Conservation (phyloP, 2,888 invertebrate species). For the Theodoxus fluviatilis region DNA sequence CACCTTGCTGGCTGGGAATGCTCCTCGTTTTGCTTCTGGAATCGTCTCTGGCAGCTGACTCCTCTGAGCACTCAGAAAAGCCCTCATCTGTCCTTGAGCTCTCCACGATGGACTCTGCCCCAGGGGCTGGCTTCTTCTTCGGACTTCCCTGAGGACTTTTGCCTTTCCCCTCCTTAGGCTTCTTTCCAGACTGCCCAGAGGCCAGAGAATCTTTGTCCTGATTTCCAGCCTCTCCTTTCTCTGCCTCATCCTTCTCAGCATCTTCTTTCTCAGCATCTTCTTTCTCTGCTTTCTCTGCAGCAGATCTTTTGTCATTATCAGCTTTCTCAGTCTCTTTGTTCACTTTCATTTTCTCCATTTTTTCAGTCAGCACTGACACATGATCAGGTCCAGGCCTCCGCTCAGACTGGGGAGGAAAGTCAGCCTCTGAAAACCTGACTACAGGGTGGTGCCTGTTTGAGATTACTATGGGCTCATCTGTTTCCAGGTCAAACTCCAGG, state of each 20-base stretch:
- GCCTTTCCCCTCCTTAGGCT: too few relatives aligned
- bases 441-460: neutral
- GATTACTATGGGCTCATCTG: neutral
- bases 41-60: conserved; percentile 23
- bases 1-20: too few relatives aligned
- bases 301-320: neutral
- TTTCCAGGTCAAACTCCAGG: neutral
- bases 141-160: too few relatives aligned
- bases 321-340: too few relatives aligned
- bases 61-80: conserved; percentile 34
- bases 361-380: too few relatives aligned
- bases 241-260: too few relatives aligned
- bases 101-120: conserved; percentile 24
- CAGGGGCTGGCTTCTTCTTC: too few relatives aligned
- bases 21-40: neutral
- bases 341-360: too few relatives aligned
- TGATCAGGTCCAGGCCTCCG: too few relatives aligned
- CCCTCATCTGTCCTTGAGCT: conserved; percentile 34
- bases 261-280: neutral
- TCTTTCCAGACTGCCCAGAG: too few relatives aligned
- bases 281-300: neutral
- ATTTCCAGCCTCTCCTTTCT: too few relatives aligned
- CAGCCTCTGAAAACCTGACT: neutral
- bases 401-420: neutral
- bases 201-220: too few relatives aligned